Conservation (phyloP, 2,113 vertebrate genomes). For the Campylomormyrus tamandua region DNA sequence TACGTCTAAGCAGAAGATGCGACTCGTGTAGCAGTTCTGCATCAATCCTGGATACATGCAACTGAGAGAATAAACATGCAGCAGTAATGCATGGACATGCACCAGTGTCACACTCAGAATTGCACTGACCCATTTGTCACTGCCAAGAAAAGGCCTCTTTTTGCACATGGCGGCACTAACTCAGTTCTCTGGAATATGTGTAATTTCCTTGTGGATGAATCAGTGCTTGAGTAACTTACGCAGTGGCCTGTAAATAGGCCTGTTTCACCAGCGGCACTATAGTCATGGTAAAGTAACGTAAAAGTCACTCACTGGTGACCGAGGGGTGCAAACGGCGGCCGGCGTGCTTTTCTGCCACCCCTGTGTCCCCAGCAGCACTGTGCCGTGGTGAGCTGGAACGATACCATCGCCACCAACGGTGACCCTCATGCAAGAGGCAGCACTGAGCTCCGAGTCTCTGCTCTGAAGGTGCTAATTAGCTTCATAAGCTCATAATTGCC, state of each 20-base stretch:
- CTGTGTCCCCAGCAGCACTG: background rate
- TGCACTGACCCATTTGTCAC: background rate
- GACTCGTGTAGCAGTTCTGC: background rate
- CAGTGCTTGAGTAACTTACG: background rate
- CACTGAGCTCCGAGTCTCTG: background rate
- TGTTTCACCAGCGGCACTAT: background rate
- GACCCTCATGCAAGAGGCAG: background rate
- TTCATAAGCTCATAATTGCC: constrained; percentile 38
- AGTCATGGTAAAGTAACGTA: background rate
- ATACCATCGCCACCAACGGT: constrained; percentile 9
- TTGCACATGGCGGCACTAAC: background rate
- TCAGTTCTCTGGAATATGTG: constrained; percentile 3
- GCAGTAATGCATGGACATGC: background rate
- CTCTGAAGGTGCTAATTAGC: constrained; percentile 24
- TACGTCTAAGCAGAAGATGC: background rate
- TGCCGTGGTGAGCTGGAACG: background rate
- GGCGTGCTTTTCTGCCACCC: background rate
- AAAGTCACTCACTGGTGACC: background rate
- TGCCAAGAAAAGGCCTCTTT: background rate
- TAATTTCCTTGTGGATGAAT: background rate
- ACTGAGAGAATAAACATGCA: background rate
- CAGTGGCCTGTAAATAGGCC: background rate
- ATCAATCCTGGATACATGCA: background rate
- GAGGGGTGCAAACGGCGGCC: background rate
- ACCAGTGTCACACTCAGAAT: background rate